These are phyloP conservation scores for Cryptomyrus ogoouensis DNA, from an alignment of 2,113 vertebrate species.

Conservation along the genomic window DNA sequence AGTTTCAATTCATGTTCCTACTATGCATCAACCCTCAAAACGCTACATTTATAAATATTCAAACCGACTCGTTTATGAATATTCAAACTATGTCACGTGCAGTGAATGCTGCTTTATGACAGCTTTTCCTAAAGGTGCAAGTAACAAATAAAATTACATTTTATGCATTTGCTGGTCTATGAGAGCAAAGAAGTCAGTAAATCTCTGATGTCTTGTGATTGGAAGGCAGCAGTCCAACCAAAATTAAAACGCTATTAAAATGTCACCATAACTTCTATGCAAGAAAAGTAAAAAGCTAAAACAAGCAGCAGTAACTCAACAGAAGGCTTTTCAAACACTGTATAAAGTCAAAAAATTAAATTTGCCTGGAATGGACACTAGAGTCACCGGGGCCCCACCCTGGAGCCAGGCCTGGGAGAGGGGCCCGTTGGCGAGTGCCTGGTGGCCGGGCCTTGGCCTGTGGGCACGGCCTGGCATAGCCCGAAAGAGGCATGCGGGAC, in stretches of 20 bases:
- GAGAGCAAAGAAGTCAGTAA: not conserved
- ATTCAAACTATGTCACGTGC: not conserved
- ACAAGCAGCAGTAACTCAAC: not conserved
- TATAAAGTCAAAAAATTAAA: not conserved
- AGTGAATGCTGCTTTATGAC: not conserved
- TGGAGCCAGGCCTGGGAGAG: too few species aligned
- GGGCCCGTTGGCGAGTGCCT: too few species aligned
- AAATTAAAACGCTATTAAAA: not conserved
- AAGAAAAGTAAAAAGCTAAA: not conserved
- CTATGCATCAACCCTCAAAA: not conserved
- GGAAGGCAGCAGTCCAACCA: not conserved
- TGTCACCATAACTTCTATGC: not conserved
- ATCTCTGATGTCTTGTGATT: not conserved
- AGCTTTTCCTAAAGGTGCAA: not conserved
- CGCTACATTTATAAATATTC: not conserved
- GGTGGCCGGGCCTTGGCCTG: too few species aligned
- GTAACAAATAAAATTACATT: not conserved
- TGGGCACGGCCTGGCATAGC: too few species aligned
- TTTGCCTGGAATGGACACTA: not conserved
- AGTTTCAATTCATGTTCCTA: not conserved
- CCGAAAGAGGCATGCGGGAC: too few species aligned
- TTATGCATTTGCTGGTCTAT: not conserved
- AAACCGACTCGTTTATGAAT: not conserved
- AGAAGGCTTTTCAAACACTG: not conserved
- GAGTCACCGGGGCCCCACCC: too few species aligned